A percentile compares a stretch with the other conserved stretches of the same genome.
These are phyloP conservation scores for Ptychadena robeensis DNA, from an alignment of 2,797 vertebrate species.

Conservation along the genomic window DNA sequence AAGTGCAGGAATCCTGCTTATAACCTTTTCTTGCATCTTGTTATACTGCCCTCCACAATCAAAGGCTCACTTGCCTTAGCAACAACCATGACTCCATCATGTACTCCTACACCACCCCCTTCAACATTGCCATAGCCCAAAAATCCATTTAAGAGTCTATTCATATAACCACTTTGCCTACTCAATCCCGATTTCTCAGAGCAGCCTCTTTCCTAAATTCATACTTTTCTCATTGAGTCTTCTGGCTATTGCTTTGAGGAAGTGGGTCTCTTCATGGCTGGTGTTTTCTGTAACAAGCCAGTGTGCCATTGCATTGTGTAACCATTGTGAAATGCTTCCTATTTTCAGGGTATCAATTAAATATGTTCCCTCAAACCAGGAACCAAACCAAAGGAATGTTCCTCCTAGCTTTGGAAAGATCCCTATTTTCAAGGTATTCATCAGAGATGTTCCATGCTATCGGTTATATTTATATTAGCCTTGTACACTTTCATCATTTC, in stretches of 20 bases:
- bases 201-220: not conserved
- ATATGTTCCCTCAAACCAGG: too few species aligned
- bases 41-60: not conserved
- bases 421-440: not conserved
- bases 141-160: not conserved
- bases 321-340: not conserved
- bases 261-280: not conserved
- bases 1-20: too few species aligned
- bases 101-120: too few species aligned
- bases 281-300: not conserved
- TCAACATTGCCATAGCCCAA: not conserved
- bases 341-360: not conserved
- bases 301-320: too few species aligned
- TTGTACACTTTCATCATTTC: too few species aligned
- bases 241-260: not conserved
- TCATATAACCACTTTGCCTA: not conserved
- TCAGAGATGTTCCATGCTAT: not conserved
- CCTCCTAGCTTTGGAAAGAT: too few species aligned
- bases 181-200: not conserved
- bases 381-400: too few species aligned
- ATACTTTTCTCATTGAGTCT: not conserved
- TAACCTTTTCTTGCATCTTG: not conserved
- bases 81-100: too few species aligned
- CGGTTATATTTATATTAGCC: not conserved
- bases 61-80: not conserved